Evolutionary conservation across 2,888 invertebrate genomes (phyloP).

Genomic region (Scaptomyza reducta): DNA sequence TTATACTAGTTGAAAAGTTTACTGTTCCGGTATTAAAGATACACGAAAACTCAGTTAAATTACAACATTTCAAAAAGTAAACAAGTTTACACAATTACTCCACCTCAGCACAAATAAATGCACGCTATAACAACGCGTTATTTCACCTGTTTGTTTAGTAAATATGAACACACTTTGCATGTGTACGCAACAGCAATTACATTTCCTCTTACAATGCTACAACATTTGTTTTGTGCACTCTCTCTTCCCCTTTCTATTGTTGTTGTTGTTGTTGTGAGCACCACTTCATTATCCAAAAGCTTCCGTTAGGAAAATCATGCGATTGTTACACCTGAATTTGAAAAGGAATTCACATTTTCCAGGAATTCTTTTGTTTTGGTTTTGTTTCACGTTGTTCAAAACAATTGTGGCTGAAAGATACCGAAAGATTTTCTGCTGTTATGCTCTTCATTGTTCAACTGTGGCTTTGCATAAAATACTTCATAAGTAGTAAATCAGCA

Average conservation of each 20-base stretch:
- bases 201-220: constrained; percentile 29
- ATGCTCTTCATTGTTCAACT: neutral
- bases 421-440: constrained; percentile 6
- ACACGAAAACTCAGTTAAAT: neutral
- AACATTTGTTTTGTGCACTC: constrained; percentile 23
- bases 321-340: constrained; percentile 39
- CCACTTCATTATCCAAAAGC: constrained; percentile 67
- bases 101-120: neutral
- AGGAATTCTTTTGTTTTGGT: constrained; percentile 3
- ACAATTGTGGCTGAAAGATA: constrained; percentile 47
- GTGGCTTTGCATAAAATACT: neutral
- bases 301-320: constrained; percentile 63
- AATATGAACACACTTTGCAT: neutral
- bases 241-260: neutral
- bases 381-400: constrained; percentile 20
- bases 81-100: neutral
- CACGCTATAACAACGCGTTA: neutral
- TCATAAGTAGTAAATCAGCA: neutral
- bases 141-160: neutral
- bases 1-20: no score
- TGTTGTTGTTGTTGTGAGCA: constrained; percentile 35
- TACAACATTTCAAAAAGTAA: neutral
- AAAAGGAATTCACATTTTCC: constrained; percentile 44
- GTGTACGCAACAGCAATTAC: constrained; percentile 31
- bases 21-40: neutral